Evolutionary conservation across 2,113 vertebrate species (phyloP).

Genomic region (Chionodraco myersi): DNA sequence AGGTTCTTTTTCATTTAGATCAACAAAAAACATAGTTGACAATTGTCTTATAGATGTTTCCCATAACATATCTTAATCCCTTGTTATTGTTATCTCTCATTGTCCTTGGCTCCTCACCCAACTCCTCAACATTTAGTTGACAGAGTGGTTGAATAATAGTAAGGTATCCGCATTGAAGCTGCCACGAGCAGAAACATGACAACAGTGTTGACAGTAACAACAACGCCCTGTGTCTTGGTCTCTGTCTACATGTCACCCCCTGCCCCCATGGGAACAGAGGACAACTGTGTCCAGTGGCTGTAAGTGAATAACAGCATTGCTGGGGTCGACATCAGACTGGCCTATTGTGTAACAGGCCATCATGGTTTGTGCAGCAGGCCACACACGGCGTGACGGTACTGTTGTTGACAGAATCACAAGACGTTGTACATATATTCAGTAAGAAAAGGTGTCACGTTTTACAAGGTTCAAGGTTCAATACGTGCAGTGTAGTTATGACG

Average conservation of each 20-base stretch:
- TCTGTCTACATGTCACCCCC: conserved; percentile 27
- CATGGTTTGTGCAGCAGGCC: conserved; percentile 15
- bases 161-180: not conserved
- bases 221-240: conserved; percentile 26
- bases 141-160: not conserved
- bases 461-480: too few species aligned
- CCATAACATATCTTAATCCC: too few species aligned
- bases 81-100: not conserved
- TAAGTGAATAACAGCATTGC: conserved; percentile 46
- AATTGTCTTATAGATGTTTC: too few species aligned
- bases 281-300: conserved; percentile 44
- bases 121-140: not conserved
- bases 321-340: conserved; percentile 44
- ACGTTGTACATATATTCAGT: not conserved
- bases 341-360: conserved; percentile 35
- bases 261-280: conserved; percentile 46
- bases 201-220: conserved; percentile 39
- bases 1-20: too few species aligned
- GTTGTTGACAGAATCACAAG: not conserved
- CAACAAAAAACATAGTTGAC: too few species aligned
- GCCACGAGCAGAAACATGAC: not conserved
- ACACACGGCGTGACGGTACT: not conserved
- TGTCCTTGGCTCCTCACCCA: not conserved
- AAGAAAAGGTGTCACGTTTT: too few species aligned
- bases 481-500: too few species aligned